Conservation (phyloP, 2,113 vertebrate species). For the Bolborhynchus lineola region DNA sequence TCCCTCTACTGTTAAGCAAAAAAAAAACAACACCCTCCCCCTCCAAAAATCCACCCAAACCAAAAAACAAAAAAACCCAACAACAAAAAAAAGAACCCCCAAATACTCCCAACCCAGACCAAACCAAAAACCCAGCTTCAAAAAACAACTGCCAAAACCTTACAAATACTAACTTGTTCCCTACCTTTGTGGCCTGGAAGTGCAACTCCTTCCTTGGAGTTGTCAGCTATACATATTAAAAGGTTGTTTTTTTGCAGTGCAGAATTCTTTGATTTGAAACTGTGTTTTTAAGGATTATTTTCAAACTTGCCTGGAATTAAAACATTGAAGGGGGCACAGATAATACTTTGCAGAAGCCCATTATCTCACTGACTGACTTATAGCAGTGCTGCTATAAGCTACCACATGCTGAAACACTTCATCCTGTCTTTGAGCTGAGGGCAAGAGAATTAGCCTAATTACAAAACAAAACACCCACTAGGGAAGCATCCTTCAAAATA, state of each 20-base stretch:
- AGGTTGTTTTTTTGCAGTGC: not conserved
- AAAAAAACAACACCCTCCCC: not conserved
- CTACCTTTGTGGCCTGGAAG: not conserved
- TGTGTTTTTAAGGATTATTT: not conserved
- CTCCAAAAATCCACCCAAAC: not conserved
- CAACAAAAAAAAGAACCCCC: not conserved
- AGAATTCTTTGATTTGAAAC: not conserved
- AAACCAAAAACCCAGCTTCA: not conserved
- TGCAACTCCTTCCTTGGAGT: not conserved
- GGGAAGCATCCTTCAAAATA: not conserved
- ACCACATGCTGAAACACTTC: not conserved
- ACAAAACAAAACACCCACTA: not conserved
- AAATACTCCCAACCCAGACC: not conserved
- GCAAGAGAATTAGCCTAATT: not conserved
- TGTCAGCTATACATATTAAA: not conserved
- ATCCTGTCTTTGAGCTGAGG: not conserved
- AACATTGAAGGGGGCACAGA: not conserved
- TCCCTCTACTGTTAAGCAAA: not conserved
- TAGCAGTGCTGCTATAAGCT: not conserved
- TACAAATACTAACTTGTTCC: not conserved
- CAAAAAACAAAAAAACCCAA: not conserved
- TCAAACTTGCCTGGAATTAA: not conserved
- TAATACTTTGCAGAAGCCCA: not conserved
- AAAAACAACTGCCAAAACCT: not conserved
- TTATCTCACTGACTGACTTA: not conserved